Evolutionary conservation across 2,113 vertebrate genomes (phyloP).

Genomic region (Bos javanicus): DNA sequence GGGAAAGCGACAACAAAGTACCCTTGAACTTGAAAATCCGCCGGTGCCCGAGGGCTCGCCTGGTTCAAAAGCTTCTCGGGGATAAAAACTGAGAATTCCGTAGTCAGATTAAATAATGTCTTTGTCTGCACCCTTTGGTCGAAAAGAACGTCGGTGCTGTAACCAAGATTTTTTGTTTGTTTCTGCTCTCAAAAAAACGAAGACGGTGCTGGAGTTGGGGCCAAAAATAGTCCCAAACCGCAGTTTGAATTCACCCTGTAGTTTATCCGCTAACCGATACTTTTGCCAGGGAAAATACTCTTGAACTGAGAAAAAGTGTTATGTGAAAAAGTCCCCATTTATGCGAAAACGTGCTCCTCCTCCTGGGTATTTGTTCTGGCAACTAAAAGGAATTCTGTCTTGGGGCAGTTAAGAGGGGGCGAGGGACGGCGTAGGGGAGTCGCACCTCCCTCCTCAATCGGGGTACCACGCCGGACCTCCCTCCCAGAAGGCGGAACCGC

Average conservation of each 20-base stretch:
- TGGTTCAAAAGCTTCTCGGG: background rate
- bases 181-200: background rate
- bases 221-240: background rate
- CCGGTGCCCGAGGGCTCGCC: background rate
- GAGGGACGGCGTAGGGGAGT: background rate
- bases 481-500: background rate
- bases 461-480: rapidly evolving
- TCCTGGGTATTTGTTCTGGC: background rate
- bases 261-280: background rate
- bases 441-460: background rate
- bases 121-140: background rate
- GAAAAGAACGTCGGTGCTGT: background rate
- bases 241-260: background rate
- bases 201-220: background rate
- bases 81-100: background rate
- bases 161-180: background rate
- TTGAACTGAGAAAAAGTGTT: background rate
- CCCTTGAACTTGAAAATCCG: background rate
- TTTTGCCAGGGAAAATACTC: background rate
- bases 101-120: too few species aligned
- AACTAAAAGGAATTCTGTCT: background rate
- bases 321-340: background rate
- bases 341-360: background rate
- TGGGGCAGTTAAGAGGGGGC: background rate
- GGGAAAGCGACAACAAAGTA: background rate